These are phyloP conservation scores for Cephalopterus ornatus DNA, from an alignment of 2,113 vertebrate species.

Conservation along the genomic window DNA sequence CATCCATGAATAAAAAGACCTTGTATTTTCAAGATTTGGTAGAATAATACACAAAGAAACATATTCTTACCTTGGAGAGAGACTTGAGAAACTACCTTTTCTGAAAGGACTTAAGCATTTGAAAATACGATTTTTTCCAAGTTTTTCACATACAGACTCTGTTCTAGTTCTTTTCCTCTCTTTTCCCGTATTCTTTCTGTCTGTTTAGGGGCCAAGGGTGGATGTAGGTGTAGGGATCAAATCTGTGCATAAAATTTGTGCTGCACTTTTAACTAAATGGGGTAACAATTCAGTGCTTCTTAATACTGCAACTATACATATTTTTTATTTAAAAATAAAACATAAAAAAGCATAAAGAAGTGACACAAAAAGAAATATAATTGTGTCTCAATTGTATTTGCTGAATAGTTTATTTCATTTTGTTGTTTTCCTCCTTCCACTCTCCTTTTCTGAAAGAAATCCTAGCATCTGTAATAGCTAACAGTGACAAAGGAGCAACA, in stretches of 20 bases:
- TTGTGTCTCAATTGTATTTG: not conserved
- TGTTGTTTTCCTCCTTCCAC: not conserved
- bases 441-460: not conserved
- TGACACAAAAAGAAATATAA: not conserved
- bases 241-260: not conserved
- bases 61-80: not conserved
- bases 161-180: not conserved
- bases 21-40: not conserved
- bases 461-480: not conserved
- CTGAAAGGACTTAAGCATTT: not conserved
- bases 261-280: not conserved
- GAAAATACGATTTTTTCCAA: not conserved
- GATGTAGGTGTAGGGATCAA: fast-evolving
- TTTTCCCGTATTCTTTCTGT: not conserved
- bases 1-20: not conserved
- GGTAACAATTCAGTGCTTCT: not conserved
- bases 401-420: not conserved
- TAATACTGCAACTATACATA: not conserved
- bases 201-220: fast-evolving
- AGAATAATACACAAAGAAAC: not conserved
- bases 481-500: not conserved
- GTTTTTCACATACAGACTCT: not conserved
- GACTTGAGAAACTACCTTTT: not conserved
- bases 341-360: not conserved
- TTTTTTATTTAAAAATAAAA: not conserved